Evolutionary conservation across 2,113 vertebrate species (phyloP).

Genomic region (Urocolius indicus): DNA sequence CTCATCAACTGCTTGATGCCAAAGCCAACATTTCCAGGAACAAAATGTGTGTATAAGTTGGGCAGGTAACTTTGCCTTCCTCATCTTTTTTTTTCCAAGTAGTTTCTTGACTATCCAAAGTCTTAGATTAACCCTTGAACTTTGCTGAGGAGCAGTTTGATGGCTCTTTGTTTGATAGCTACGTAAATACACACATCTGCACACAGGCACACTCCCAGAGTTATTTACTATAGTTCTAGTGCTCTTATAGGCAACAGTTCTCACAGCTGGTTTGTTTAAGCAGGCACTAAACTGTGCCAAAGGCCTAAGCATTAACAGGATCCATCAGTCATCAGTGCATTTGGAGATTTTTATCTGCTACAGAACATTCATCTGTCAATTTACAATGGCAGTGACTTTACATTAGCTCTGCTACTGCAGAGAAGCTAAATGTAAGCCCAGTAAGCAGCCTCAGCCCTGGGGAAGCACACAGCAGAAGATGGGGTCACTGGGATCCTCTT

Average conservation of each 20-base stretch:
- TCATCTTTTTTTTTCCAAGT: not conserved
- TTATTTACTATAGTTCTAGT: not conserved
- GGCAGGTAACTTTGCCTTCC: not conserved
- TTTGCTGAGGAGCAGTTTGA: not conserved
- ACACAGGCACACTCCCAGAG: not conserved
- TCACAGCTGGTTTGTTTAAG: not conserved
- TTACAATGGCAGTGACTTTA: not conserved
- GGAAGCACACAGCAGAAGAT: not conserved
- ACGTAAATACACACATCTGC: not conserved
- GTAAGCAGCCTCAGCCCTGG: not conserved
- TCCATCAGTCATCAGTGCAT: not conserved
- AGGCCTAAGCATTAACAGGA: not conserved
- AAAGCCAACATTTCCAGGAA: not conserved
- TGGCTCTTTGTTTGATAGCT: not conserved
- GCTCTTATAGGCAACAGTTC: not conserved
- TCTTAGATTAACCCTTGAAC: not conserved
- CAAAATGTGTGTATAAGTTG: not conserved
- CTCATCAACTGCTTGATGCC: not conserved
- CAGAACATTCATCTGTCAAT: not conserved
- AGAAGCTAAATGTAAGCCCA: not conserved
- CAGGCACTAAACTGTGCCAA: conserved; percentile 4
- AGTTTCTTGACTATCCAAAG: not conserved
- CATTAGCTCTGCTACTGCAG: not conserved
- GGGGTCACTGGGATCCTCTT: not conserved
- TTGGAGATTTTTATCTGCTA: conserved; percentile 5